These are phyloP conservation scores for Potorous gilbertii DNA, from an alignment of 2,797 vertebrate species.

Conservation along the genomic window DNA sequence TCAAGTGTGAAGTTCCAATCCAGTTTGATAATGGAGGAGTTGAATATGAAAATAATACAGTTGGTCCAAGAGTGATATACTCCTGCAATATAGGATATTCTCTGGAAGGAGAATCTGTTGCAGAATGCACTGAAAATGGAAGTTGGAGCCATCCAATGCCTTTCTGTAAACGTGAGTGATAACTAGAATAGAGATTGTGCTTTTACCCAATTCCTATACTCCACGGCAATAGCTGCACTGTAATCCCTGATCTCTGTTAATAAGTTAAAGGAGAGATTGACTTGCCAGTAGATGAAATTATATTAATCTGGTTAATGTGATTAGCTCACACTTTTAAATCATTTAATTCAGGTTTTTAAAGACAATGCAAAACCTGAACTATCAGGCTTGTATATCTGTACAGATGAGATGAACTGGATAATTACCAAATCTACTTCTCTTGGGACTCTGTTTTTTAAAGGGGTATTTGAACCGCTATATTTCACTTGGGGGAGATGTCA, in stretches of 20 bases:
- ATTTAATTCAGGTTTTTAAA: neutral
- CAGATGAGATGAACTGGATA: neutral
- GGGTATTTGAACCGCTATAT: neutral
- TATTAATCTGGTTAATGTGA: neutral
- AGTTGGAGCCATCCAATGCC: conserved; percentile 92
- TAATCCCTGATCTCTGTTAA: neutral
- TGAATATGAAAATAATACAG: conserved; percentile 87
- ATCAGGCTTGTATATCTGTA: neutral
- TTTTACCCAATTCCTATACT: neutral
- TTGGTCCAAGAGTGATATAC: conserved; percentile 88
- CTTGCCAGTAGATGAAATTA: neutral
- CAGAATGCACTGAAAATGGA: conserved; percentile 89
- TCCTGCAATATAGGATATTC: conserved; percentile 91
- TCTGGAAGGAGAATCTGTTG: conserved; percentile 88
- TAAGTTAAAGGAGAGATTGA: neutral
- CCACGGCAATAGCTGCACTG: neutral
- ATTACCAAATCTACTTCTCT: conserved; percentile 13
- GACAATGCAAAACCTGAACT: neutral
- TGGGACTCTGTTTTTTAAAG: conserved; percentile 29
- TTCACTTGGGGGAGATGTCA: neutral
- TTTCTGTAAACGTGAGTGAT: conserved; percentile 93
- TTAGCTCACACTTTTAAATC: neutral
- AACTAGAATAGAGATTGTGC: conserved; percentile 58
- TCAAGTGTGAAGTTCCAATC: conserved; percentile 86
- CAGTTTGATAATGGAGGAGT: conserved; percentile 88